Evolutionary conservation across 2,113 vertebrate species (phyloP).

Genomic region (Cyanoderma ruficeps): DNA sequence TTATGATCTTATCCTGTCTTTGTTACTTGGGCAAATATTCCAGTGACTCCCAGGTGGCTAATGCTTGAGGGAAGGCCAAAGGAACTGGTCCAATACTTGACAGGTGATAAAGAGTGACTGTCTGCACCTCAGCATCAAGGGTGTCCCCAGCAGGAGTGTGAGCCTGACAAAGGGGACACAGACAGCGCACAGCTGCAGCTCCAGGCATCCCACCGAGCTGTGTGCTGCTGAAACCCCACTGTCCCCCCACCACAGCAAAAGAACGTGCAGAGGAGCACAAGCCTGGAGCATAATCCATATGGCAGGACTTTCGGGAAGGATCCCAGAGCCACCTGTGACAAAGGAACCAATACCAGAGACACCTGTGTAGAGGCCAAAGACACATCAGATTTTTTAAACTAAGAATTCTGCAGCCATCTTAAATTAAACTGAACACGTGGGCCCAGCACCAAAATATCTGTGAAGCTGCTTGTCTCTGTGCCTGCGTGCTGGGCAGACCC

Average conservation of each 20-base stretch:
- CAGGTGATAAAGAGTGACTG: not conserved
- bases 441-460: not conserved
- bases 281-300: fast-evolving
- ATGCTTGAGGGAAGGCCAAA: not conserved
- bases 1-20: not conserved
- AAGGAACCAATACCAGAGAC: not conserved
- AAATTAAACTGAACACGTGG: not conserved
- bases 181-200: not conserved
- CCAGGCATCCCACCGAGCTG: not conserved
- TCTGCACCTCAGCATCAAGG: fast-evolving
- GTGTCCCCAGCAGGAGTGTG: not conserved
- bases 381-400: not conserved
- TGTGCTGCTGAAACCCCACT: fast-evolving
- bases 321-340: fast-evolving
- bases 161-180: fast-evolving
- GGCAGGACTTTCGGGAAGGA: not conserved
- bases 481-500: not conserved
- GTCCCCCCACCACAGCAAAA: not conserved
- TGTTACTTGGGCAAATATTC: not conserved
- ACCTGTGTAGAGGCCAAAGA: not conserved
- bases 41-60: not conserved
- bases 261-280: fast-evolving
- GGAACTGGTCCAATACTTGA: not conserved
- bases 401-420: not conserved
- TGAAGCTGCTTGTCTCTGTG: not conserved